Evolutionary conservation across 2,888 invertebrate species (phyloP).

Genomic region (Apoderus coryli): DNA sequence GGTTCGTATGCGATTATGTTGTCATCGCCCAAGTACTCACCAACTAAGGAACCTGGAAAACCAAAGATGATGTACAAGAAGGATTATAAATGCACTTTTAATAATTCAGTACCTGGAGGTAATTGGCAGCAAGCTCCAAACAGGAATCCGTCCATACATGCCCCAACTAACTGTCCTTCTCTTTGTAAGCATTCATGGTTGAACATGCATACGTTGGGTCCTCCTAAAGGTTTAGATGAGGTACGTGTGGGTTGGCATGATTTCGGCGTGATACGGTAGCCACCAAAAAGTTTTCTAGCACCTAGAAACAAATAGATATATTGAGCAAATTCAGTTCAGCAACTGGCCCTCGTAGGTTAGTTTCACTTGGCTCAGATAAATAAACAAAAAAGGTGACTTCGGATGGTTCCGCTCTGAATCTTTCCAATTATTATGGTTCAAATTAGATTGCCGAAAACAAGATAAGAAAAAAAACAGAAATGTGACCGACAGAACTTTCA

Average conservation of each 20-base stretch:
- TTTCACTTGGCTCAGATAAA: too few relatives aligned
- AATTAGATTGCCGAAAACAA: too few relatives aligned
- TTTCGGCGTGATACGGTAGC: slow-evolving; percentile 72
- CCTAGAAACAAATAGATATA: slow-evolving; percentile 29
- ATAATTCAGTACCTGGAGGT: too few relatives aligned
- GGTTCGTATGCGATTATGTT: slow-evolving; percentile 8
- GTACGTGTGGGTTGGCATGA: slow-evolving; percentile 60
- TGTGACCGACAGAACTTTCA: too few relatives aligned
- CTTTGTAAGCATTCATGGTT: slow-evolving; percentile 75
- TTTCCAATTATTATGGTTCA: too few relatives aligned
- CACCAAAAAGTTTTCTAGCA: slow-evolving; percentile 63
- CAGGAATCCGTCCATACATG: slow-evolving; percentile 86
- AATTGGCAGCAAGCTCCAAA: slow-evolving; percentile 84
- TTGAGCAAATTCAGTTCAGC: too few relatives aligned
- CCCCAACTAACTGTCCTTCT: slow-evolving; percentile 71
- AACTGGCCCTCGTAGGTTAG: too few relatives aligned
- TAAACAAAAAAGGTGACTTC: too few relatives aligned
- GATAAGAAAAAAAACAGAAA: too few relatives aligned
- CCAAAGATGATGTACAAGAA: too few relatives aligned
- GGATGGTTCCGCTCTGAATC: too few relatives aligned
- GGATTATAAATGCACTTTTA: too few relatives aligned
- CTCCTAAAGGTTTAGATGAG: slow-evolving; percentile 34
- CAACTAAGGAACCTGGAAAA: slow-evolving; percentile 14
- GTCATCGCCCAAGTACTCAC: slow-evolving; percentile 17
- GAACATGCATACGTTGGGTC: slow-evolving; percentile 82